Evolutionary conservation across 2,797 vertebrate species (phyloP), one percentile per base, ranked within the genome.

Genomic region (Falco peregrinus): DNA sequence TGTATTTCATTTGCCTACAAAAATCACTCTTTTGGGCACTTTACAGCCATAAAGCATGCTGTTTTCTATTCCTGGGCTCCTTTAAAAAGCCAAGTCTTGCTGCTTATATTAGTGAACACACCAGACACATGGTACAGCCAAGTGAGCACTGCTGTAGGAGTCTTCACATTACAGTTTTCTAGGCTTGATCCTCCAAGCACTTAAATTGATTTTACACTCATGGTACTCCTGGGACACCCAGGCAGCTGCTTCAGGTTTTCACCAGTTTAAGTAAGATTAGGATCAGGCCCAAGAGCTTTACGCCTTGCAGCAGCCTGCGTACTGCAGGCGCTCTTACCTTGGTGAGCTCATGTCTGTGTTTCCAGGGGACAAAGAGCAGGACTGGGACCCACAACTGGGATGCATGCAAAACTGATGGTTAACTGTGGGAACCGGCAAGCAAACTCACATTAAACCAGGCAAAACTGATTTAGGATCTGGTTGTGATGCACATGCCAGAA

Each of bases 141-240:
- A 80, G 48, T 37, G 84, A 95, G 35, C 54, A 20, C 64, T 95
- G 90, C 93, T 83, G 78, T 21, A 90, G 57, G 69, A 92, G 61
- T 16, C 71, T 68, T 81, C 75, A 50, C 56, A 21, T 89, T 61
- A 56, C 2, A 50, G 68, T 78, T 89, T 89, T 91, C 64, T 31
- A 64, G 76, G 75, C 71, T 95, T 80, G 53, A 87, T 96, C 82
- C 64, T 96, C 67, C 60, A 60, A 0, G 4, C 90, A 43, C 70
- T 87, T 94, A 68, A 93, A 95, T 77, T 67, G 85, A 84, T 96
- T 97, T 96, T 95, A 95, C 47, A 65, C 54, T 88, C 82, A 94
- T 17, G 51, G 48, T 69, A 63, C 87, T 69, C 91, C 76, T 63
- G 93, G 76, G 96, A 91, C 73, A 54, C 19, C 9, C 77, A 60